Evolutionary conservation across 2,888 invertebrate species (phyloP).

Genomic region (Diarsia mendica): DNA sequence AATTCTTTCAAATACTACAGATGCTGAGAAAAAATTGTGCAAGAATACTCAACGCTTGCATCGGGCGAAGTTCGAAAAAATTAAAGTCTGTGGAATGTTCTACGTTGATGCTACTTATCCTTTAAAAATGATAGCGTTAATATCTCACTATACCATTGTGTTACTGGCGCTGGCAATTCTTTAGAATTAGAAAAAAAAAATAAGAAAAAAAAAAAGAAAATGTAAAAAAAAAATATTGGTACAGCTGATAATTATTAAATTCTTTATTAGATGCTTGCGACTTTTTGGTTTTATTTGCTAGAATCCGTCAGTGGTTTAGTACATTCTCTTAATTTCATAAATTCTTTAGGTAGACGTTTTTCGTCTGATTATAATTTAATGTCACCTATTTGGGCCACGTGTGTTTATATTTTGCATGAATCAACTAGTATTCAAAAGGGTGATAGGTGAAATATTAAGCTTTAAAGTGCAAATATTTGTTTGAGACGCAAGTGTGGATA

Average conservation of each 20-base stretch:
- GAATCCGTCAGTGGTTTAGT: neutral
- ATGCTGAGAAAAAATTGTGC: conserved; percentile 12
- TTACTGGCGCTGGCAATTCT: conserved; percentile 11
- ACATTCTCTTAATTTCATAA: neutral
- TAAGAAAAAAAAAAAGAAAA: neutral
- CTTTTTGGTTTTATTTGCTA: neutral
- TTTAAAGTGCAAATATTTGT: too few relatives aligned
- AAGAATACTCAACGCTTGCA: conserved; percentile 29
- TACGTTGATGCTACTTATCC: conserved; percentile 23
- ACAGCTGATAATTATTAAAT: neutral
- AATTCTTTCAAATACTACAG: neutral
- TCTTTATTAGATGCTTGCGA: neutral
- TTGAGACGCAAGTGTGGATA: too few relatives aligned
- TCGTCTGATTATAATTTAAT: too few relatives aligned
- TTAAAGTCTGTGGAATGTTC: conserved; percentile 21
- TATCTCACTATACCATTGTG: conserved; percentile 8
- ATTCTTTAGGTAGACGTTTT: too few relatives aligned
- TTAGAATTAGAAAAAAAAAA: neutral
- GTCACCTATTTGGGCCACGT: too few relatives aligned
- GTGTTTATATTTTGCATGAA: too few relatives aligned
- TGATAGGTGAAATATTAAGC: too few relatives aligned
- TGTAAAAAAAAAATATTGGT: neutral
- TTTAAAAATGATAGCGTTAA: neutral
- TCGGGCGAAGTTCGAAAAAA: neutral
- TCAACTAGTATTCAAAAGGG: too few relatives aligned